Conservation (phyloP, 1,140 invertebrate genomes). For the Araneus ventricosus region DNA sequence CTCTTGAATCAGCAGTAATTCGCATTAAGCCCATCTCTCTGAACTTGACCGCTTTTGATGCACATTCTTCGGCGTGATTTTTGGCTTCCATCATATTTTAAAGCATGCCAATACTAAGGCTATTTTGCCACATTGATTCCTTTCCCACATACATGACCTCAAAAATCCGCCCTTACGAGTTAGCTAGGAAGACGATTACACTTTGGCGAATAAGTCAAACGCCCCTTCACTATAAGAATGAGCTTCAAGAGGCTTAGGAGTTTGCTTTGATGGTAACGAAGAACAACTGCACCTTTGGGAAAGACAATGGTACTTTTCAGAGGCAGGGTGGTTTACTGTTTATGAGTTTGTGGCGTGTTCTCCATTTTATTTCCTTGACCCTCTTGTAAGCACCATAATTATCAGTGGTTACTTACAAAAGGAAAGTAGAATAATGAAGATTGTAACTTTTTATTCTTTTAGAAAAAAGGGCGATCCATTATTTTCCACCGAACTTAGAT, state of each 20-base stretch:
- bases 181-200: neutral
- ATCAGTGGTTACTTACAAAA: constrained; percentile 4
- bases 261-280: neutral
- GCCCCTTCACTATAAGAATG: constrained; percentile 22
- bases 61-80: neutral
- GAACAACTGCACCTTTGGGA: constrained; percentile 22
- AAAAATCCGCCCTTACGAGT: neutral
- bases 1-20: neutral
- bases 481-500: neutral
- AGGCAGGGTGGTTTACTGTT: constrained; percentile 2
- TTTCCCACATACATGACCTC: constrained; percentile 26
- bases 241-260: neutral
- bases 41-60: constrained; percentile 25
- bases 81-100: neutral
- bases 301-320: constrained; percentile 42
- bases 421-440: neutral
- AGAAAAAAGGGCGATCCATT: neutral
- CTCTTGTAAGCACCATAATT: constrained; percentile 21
- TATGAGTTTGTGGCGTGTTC: neutral
- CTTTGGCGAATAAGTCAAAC: neutral
- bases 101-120: neutral
- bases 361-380: constrained; percentile 36
- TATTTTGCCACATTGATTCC: neutral
- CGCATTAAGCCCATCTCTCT: neutral
- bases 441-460: neutral